These are phyloP conservation scores for Acleris laterana DNA, from an alignment of 2,888 invertebrate species.

Conservation along the genomic window DNA sequence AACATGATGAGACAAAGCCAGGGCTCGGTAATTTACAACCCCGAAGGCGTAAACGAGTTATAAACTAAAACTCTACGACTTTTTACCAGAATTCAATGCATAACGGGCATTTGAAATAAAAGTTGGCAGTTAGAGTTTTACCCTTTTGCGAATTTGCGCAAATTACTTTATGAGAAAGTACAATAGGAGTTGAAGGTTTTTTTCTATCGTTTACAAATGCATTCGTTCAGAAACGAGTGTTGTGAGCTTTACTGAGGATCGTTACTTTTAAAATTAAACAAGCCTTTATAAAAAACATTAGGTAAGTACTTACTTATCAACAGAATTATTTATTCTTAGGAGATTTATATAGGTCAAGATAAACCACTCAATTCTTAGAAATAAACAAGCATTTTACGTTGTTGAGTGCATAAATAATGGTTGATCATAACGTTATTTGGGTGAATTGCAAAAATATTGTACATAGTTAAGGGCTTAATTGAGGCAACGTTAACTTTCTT, in stretches of 20 bases:
- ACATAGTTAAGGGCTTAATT: too few relatives aligned
- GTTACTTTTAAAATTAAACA: too few relatives aligned
- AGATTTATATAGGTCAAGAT: too few relatives aligned
- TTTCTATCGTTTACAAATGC: conserved; percentile 69
- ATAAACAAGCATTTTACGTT: too few relatives aligned
- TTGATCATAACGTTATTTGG: too few relatives aligned
- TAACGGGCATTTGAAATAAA: conserved; percentile 73
- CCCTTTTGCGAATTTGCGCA: conserved; percentile 83
- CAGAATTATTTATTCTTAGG: too few relatives aligned
- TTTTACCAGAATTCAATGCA: conserved; percentile 58
- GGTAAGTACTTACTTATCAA: too few relatives aligned
- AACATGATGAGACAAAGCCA: conserved; percentile 21
- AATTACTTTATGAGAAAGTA: conserved; percentile 80
- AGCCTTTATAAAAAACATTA: too few relatives aligned
- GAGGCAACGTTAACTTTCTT: too few relatives aligned
- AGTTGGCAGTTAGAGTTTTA: conserved; percentile 66
- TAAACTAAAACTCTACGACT: conserved; percentile 59
- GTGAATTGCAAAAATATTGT: too few relatives aligned
- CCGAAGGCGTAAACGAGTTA: conserved; percentile 57
- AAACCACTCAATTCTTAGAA: too few relatives aligned
- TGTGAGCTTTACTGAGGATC: background rate
- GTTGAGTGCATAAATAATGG: too few relatives aligned
- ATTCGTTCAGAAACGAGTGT: conserved; percentile 50
- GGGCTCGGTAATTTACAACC: conserved; percentile 43
- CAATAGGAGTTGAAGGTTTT: conserved; percentile 65